Conservation (phyloP, 2,113 vertebrate species). For the Pygoscelis adeliae region DNA sequence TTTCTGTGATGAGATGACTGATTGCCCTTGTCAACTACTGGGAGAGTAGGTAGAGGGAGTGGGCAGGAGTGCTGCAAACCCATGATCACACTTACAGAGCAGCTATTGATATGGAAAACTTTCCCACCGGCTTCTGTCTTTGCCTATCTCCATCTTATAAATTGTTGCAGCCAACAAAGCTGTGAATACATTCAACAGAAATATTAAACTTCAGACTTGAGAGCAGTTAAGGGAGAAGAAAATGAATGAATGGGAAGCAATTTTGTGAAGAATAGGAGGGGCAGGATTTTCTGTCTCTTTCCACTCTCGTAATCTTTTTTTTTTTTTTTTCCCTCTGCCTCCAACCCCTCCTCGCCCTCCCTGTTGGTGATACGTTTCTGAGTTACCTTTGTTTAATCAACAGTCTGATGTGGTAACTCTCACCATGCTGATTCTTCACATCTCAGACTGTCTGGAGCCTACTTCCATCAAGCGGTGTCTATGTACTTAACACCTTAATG, state of each 20-base stretch:
- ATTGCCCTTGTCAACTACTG: background rate
- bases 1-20: background rate
- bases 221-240: background rate
- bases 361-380: background rate
- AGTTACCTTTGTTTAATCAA: conserved; percentile 75
- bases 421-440: conserved; percentile 59
- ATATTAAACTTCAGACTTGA: background rate
- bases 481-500: conserved; percentile 83
- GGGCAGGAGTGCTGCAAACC: background rate
- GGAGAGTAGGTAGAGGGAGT: background rate
- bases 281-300: background rate
- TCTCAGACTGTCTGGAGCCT: conserved; percentile 84
- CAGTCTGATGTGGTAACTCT: conserved; percentile 66
- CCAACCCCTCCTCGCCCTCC: background rate
- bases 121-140: background rate
- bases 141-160: background rate
- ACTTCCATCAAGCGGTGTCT: conserved; percentile 68
- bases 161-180: background rate
- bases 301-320: background rate
- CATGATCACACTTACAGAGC: background rate
- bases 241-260: background rate
- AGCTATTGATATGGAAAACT: background rate
- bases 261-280: background rate
- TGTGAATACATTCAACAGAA: background rate
- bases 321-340: background rate